phyloP scores from a whole-genome alignment of 2,888 invertebrate species.

The Sarcophaga subvicina region DNA sequence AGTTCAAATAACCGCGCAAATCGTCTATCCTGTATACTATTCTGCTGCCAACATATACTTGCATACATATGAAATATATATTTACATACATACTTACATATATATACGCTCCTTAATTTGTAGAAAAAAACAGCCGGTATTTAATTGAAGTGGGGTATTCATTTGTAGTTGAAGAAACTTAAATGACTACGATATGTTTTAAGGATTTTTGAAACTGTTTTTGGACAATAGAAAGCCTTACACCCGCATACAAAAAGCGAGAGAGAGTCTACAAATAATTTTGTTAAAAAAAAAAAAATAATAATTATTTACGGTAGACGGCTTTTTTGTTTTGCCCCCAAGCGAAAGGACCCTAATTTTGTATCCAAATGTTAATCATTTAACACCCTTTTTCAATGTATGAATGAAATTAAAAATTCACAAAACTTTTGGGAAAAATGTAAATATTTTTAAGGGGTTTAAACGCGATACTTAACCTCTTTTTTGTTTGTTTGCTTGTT shows the following conservation, averaged over 20 bases:
- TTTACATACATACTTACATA: not conserved
- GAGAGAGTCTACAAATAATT: not conserved
- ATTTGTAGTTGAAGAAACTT: not conserved
- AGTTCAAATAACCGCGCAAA: conserved; percentile 6
- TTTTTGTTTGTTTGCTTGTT: too few species aligned
- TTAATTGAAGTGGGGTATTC: conserved; percentile 2
- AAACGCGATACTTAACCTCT: not conserved
- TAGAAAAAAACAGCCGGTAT: not conserved
- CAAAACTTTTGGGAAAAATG: not conserved
- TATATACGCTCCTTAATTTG: not conserved
- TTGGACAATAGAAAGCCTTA: not conserved
- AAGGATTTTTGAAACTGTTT: not conserved
- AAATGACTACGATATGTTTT: not conserved
- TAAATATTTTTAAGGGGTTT: not conserved
- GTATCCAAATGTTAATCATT: conserved; percentile 4
- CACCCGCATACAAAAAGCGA: not conserved
- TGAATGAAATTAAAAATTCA: not conserved
- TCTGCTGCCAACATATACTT: too few species aligned
- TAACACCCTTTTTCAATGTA: not conserved
- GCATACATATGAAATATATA: too few species aligned
- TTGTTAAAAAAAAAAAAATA: too few species aligned
- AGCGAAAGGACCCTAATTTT: not conserved
- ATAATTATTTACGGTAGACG: too few species aligned
- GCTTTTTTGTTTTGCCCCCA: too few species aligned
- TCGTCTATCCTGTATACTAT: not conserved